These are phyloP conservation scores for Caenorhabditis sp. DNA, from an alignment of 2,888 invertebrate genomes.

Conservation along the genomic window DNA sequence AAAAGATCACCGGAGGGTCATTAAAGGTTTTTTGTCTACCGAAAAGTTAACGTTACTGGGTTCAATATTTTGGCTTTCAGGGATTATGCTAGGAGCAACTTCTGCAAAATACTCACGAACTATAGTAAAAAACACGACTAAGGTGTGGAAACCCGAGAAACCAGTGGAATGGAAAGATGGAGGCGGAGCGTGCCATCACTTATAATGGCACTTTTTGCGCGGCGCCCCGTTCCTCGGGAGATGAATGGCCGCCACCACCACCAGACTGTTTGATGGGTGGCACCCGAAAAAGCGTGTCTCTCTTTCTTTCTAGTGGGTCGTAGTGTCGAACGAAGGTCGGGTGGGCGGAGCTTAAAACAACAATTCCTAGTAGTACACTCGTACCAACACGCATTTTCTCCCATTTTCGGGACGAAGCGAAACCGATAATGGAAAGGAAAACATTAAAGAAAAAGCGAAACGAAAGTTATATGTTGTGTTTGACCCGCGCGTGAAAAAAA, in stretches of 20 bases:
- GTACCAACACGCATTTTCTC: too few species aligned
- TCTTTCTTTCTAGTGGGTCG: too few species aligned
- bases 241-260: background rate
- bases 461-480: too few species aligned
- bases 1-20: too few species aligned
- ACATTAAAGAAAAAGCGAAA: slow-evolving; percentile 2
- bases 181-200: slow-evolving; percentile 23
- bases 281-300: background rate
- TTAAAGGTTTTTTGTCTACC: too few species aligned
- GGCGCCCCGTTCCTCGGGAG: background rate
- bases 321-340: background rate
- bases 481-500: slow-evolving; percentile 1
- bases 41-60: too few species aligned
- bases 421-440: slow-evolving; percentile 17
- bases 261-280: background rate
- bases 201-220: slow-evolving; percentile 23
- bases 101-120: too few species aligned
- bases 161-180: background rate
- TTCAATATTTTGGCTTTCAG: too few species aligned
- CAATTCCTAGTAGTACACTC: background rate
- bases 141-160: too few species aligned
- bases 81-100: too few species aligned
- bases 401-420: too few species aligned
- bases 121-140: too few species aligned
- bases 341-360: slow-evolving; percentile 10